A percentile compares a stretch with the other conserved stretches of the same genome.
Conservation (phyloP, 2,797 vertebrate species). For the Smutsia temminckii region DNA sequence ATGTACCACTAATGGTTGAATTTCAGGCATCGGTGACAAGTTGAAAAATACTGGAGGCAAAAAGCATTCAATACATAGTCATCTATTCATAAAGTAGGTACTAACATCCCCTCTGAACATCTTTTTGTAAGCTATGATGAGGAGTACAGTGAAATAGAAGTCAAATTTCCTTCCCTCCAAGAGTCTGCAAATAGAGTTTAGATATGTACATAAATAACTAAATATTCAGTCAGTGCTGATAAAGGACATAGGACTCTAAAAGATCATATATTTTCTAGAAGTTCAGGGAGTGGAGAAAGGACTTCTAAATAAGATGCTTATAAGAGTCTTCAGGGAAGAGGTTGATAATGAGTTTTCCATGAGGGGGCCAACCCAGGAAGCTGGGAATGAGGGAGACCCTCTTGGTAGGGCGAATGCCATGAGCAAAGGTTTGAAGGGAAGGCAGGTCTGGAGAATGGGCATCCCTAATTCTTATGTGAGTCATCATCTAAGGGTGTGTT, state of each 20-base stretch:
- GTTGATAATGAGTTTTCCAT: background rate
- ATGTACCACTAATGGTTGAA: background rate
- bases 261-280: background rate
- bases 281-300: background rate
- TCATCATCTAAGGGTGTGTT: background rate
- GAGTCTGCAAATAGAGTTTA: background rate
- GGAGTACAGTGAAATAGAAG: background rate
- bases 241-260: background rate
- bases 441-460: background rate
- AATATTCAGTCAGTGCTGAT: background rate
- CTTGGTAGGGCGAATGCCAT: background rate
- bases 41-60: background rate
- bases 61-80: background rate
- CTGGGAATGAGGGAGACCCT: background rate
- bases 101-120: background rate
- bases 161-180: background rate
- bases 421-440: background rate
- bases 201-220: background rate
- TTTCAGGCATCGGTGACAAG: background rate
- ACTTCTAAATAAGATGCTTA: background rate
- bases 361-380: background rate
- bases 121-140: background rate
- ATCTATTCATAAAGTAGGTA: background rate
- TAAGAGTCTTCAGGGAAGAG: background rate
- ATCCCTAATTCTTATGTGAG: background rate